Conservation (phyloP, 1,140 invertebrate genomes). For the Ctenoplectra terminalis region DNA sequence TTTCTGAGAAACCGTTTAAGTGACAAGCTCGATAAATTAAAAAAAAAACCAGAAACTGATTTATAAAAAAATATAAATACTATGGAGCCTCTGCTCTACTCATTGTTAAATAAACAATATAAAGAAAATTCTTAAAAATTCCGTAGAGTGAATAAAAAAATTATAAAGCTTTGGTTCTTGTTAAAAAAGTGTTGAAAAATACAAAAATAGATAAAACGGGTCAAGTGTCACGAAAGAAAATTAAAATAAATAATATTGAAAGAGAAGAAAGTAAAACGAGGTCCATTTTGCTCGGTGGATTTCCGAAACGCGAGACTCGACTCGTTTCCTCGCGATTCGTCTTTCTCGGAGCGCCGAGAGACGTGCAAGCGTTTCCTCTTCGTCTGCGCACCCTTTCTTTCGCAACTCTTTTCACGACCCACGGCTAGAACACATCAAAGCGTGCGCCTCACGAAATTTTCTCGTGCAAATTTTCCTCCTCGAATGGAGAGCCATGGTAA, state of each 20-base stretch:
- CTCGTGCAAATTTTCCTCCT: background rate
- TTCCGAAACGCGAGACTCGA: slow-evolving; percentile 3
- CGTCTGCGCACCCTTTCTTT: background rate
- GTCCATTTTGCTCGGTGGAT: background rate
- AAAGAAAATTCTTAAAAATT: no score
- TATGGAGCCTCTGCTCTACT: no score
- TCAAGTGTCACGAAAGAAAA: no score
- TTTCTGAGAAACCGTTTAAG: no score
- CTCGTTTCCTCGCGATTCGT: background rate
- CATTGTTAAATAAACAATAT: no score
- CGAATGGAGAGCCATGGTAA: background rate
- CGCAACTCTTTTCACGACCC: background rate
- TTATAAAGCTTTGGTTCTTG: no score
- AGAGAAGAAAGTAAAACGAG: background rate
- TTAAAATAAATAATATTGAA: background rate
- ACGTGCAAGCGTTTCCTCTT: background rate
- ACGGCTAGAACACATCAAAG: background rate
- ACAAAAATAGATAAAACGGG: no score
- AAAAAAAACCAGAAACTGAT: no score
- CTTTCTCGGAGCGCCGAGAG: background rate
- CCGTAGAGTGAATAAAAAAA: no score
- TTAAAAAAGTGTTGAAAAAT: no score
- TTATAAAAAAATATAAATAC: no score
- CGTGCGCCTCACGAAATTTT: background rate
- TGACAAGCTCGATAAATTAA: no score